Conservation (phyloP, 2,797 vertebrate genomes). For the Rhinogobio ventralis region DNA sequence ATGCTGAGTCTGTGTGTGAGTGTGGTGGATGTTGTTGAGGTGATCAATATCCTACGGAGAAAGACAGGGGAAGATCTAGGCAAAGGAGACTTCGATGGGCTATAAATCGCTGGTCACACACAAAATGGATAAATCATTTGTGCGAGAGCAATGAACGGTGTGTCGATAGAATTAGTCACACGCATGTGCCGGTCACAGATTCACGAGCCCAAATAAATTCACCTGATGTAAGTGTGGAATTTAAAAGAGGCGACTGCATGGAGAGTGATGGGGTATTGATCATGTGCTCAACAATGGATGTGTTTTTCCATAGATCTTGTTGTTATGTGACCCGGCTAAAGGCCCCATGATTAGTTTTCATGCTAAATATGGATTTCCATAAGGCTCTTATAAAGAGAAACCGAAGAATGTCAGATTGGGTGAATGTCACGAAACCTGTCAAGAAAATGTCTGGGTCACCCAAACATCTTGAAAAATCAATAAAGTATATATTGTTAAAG, state of each 20-base stretch:
- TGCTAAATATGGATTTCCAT: constrained; percentile 15
- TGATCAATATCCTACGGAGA: constrained; percentile 66
- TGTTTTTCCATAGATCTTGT: constrained; percentile 28
- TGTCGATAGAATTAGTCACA: constrained; percentile 70
- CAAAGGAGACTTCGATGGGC: constrained; percentile 40
- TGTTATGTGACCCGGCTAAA: neutral
- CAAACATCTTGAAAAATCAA: neutral
- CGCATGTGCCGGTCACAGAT: constrained; percentile 63
- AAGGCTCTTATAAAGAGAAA: neutral
- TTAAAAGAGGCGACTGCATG: constrained; percentile 62
- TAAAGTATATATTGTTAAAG: neutral
- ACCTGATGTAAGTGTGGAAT: constrained; percentile 63
- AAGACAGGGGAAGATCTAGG: constrained; percentile 12
- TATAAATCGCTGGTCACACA: constrained; percentile 64
- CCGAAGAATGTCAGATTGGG: neutral
- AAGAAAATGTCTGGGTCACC: neutral
- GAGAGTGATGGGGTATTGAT: constrained; percentile 72
- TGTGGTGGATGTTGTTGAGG: constrained; percentile 4
- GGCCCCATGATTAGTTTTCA: neutral
- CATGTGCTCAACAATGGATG: constrained; percentile 47
- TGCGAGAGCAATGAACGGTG: constrained; percentile 55
- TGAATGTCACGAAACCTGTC: neutral
- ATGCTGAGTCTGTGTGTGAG: neutral
- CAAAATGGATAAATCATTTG: constrained; percentile 69
- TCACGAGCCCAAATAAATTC: constrained; percentile 70